Base-by-base conservation (phyloP, 1,140 invertebrate species). In the Leptinotarsa texana region DNA sequence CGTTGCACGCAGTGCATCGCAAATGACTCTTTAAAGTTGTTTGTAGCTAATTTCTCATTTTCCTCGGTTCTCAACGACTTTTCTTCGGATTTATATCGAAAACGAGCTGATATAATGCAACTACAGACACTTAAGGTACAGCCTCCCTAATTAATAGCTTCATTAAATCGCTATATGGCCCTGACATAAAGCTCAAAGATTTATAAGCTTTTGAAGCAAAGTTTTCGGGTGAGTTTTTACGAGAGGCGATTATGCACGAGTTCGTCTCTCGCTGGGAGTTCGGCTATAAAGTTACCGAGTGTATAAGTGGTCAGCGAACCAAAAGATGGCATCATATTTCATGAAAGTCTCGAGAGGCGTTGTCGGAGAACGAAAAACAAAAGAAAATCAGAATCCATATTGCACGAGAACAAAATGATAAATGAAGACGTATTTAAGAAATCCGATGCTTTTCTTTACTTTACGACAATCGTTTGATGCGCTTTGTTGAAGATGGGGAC, bases 81-180 rank as follows among this genome's bases (percentile, higher is more conserved):
- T 24, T 27, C 22, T 11, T 47, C 4, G 48, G 61, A 71, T 62
- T 71, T 71, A 71, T 71, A 71, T 71, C 22, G 69, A 62, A 49
- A 71, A 49, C 27, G 18, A 27, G 63, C 24, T n/a, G 17, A 61
- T 51, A 4, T 24, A 61, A 71, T 71, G 51, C 18, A 62, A 71
- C 49, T 48, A 48, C 49, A 15, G 21, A 22, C 48, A 62, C 69
- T 61, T 21, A 71, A 61, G 57, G 69, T 71, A 71, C 51, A 71
- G 18, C 69, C 42, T 71, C 57, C 69, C 61, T 61, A 71, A 71
- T 71, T 71, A 71, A 71, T 71, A 71, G 69, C 42, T 61, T 71
- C 69, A 71, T 71, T 71, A 71, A 57, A 71, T 24, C 61, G 13
- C 33, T 71, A 61, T 21, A 71, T 71, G 48, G 33, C 51, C 51